These are phyloP conservation scores for Anisognathus igniventris DNA, from an alignment of 2,797 vertebrate species.

Conservation along the genomic window DNA sequence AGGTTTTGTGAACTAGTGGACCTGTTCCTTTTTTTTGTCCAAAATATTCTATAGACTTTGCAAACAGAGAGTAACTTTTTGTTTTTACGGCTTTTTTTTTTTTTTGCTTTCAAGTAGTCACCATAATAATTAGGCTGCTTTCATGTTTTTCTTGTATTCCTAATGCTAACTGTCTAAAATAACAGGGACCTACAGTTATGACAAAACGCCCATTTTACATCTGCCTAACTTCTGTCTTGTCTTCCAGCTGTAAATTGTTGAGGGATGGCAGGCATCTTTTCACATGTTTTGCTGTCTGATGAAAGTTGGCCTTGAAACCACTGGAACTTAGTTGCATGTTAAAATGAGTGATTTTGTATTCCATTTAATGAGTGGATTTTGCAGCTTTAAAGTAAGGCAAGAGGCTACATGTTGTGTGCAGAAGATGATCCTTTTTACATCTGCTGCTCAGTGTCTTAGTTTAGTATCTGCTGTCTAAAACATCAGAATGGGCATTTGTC, in stretches of 20 bases:
- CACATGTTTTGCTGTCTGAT: neutral
- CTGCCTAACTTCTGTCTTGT: neutral
- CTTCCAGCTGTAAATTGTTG: neutral
- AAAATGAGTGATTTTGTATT: neutral
- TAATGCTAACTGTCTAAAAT: neutral
- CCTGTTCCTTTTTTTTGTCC: neutral
- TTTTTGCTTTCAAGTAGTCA: neutral
- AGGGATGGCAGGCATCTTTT: neutral
- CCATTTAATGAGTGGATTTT: neutral
- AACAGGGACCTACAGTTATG: neutral
- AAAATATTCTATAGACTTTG: neutral
- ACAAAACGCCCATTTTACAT: neutral
- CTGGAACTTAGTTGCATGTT: neutral
- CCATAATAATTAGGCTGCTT: neutral
- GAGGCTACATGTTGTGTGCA: rapidly evolving
- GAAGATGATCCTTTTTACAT: neutral
- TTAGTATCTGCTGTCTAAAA: neutral
- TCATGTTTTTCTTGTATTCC: neutral
- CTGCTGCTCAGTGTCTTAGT: neutral
- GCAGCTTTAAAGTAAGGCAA: neutral
- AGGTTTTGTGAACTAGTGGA: neutral
- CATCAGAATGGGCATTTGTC: neutral
- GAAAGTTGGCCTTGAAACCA: neutral
- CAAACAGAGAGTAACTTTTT: neutral
- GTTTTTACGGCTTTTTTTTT: neutral